These are phyloP conservation scores for Meteorus sp. DNA, from an alignment of 1,140 invertebrate species.

Conservation along the genomic window DNA sequence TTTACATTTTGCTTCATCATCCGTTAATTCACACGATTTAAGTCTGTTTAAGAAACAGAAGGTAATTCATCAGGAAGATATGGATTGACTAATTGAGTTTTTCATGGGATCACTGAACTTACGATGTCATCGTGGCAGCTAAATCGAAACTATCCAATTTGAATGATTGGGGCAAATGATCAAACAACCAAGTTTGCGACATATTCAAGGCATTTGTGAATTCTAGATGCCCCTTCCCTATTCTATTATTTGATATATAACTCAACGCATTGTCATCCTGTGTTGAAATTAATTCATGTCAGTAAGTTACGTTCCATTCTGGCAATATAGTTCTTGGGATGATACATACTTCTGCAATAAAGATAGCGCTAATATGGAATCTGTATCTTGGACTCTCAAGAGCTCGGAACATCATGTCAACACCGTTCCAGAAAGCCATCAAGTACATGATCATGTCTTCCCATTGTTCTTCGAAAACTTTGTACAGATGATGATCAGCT, in stretches of 20 bases:
- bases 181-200: constrained; percentile 19
- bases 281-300: constrained; percentile 17
- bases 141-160: constrained; percentile 28
- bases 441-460: constrained; percentile 24
- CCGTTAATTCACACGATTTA: neutral
- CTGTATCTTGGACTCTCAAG: constrained; percentile 30
- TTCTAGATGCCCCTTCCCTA: neutral
- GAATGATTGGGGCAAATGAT: constrained; percentile 10
- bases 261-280: constrained; percentile 18
- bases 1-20: neutral
- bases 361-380: constrained; percentile 29
- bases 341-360: constrained; percentile 19
- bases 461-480: neutral
- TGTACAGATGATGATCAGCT: constrained; percentile 25
- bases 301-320: no score
- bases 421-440: constrained; percentile 32
- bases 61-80: neutral
- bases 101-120: constrained; percentile 6
- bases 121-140: constrained; percentile 31
- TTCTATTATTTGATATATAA: constrained; percentile 20
- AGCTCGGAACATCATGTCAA: constrained; percentile 28
- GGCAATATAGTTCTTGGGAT: neutral
- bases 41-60: constrained; percentile 6
- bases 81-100: neutral
- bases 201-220: neutral